These are phyloP conservation scores for Parelbella ahira DNA, from an alignment of 2,888 invertebrate species.

Conservation along the genomic window DNA sequence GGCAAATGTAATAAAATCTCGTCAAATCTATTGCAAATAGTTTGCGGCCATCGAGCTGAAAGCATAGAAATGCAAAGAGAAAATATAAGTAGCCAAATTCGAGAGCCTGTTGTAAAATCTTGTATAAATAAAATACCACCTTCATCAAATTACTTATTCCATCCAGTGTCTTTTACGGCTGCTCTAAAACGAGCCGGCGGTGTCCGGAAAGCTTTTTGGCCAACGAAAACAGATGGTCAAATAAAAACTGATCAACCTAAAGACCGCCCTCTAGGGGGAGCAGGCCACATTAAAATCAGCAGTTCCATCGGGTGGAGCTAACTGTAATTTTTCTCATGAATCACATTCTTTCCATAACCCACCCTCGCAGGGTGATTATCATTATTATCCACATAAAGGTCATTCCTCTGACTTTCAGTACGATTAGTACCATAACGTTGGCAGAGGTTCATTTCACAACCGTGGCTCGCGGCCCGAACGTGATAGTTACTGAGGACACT, in stretches of 20 bases:
- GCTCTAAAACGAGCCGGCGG: constrained; percentile 6
- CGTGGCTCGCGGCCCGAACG: neutral
- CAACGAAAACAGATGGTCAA: neutral
- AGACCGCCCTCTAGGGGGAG: constrained; percentile 13
- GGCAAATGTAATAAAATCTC: constrained; percentile 6
- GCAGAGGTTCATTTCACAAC: neutral
- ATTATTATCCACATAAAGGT: neutral
- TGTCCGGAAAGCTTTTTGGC: constrained; percentile 5
- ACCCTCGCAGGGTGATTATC: constrained; percentile 9
- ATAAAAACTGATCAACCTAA: neutral
- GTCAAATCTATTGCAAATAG: constrained; percentile 3
- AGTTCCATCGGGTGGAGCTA: neutral
- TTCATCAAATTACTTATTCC: constrained; percentile 3
- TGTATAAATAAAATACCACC: constrained; percentile 10
- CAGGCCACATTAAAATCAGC: neutral
- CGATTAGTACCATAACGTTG: too few relatives aligned
- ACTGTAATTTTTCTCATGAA: neutral
- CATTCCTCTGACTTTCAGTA: too few relatives aligned
- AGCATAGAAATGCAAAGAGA: constrained; percentile 8
- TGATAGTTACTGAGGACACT: neutral
- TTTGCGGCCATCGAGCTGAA: constrained; percentile 13
- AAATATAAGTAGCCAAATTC: neutral
- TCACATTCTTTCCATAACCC: neutral
- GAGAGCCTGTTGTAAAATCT: constrained; percentile 5
- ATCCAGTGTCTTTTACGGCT: constrained; percentile 3